A percentile compares a stretch with the other conserved stretches of the same genome.
phyloP scores from a whole-genome alignment of 2,113 vertebrate species.

The Rattus norvegicus region GRCr8 NC_086022.1:84676501-84677000 shows the following conservation, averaged over 20 bases:
- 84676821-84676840: background rate
- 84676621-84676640: no score
- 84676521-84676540: background rate
- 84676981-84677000: background rate
- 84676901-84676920: slow-evolving; percentile 49
- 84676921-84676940: background rate
- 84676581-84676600: background rate
- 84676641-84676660: background rate
- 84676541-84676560: background rate
- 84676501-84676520: background rate
- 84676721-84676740: background rate
- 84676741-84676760: background rate
- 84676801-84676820: background rate
- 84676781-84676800: no score
- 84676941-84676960: background rate
- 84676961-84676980: background rate
- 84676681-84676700: background rate
- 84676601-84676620: background rate
- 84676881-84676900: background rate
- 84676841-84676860: background rate
- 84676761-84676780: background rate
- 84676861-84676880: background rate
- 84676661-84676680: background rate
- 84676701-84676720: background rate
- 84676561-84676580: background rate